These are phyloP conservation scores for Ophonus ardosiacus DNA, from an alignment of 2,888 invertebrate genomes.

Conservation along the genomic window DNA sequence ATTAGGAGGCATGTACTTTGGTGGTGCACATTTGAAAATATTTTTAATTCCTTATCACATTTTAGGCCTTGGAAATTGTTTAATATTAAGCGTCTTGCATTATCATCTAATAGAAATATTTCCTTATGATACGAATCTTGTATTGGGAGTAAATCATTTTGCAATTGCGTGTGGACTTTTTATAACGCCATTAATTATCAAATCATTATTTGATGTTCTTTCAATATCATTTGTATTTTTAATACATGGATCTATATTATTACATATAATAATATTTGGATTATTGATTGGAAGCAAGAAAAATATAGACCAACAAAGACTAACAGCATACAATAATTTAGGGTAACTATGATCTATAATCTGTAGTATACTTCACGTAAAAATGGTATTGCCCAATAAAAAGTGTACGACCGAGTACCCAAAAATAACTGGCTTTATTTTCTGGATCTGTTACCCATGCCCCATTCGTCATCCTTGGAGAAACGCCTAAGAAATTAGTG, in stretches of 20 bases:
- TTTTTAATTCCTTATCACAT: constrained; percentile 64
- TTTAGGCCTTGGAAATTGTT: constrained; percentile 76
- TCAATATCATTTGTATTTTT: constrained; percentile 35
- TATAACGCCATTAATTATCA: constrained; percentile 76
- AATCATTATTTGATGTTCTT: constrained; percentile 73
- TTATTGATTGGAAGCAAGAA: constrained; percentile 47
- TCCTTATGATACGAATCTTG: constrained; percentile 74
- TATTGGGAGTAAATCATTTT: constrained; percentile 75
- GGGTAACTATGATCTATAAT: constrained; percentile 18
- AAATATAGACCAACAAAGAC: not conserved
- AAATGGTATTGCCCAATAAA: not conserved
- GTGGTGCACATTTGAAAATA: not conserved
- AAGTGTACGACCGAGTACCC: no score
- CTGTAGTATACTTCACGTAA: not conserved
- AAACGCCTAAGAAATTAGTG: no score
- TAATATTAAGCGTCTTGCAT: constrained; percentile 77
- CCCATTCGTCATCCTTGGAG: no score
- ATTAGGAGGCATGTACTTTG: constrained; percentile 29
- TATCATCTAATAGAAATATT: constrained; percentile 77
- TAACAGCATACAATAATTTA: constrained; percentile 49
- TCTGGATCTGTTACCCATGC: no score
- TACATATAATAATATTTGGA: constrained; percentile 41
- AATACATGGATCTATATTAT: constrained; percentile 45
- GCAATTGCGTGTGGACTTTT: constrained; percentile 77
- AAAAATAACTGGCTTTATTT: no score